Evolutionary conservation across 2,113 vertebrate species (phyloP).

Genomic region (Sinocyclocheilus grahami): DNA sequence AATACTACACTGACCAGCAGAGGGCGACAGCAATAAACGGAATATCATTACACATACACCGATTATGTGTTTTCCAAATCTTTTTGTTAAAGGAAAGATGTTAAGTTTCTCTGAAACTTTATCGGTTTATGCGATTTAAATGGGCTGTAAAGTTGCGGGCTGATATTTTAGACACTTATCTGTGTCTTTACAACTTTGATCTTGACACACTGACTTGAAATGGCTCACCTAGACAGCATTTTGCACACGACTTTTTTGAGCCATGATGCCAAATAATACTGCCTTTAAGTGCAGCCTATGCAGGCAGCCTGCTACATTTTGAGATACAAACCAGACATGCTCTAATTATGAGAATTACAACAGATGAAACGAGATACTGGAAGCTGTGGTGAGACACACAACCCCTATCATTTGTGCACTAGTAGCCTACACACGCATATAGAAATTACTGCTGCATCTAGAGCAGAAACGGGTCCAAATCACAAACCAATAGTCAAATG

Average conservation of each 20-base stretch:
- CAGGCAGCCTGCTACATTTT: background rate
- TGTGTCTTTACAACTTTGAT: background rate
- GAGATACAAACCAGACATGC: background rate
- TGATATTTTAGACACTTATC: background rate
- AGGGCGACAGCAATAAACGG: background rate
- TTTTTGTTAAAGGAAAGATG: background rate
- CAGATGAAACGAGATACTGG: background rate
- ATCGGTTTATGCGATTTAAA: background rate
- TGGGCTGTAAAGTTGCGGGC: background rate
- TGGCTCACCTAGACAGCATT: background rate
- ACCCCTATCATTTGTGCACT: background rate
- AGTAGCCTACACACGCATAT: background rate
- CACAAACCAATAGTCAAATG: background rate
- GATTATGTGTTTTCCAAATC: background rate
- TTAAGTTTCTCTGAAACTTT: background rate
- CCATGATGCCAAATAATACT: background rate
- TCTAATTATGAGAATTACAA: background rate
- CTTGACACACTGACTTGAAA: background rate
- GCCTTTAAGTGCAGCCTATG: no score
- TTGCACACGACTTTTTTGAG: background rate
- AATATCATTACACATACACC: no score
- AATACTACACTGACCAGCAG: constrained; percentile 4
- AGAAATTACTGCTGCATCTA: background rate
- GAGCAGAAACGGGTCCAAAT: background rate
- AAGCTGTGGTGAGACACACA: background rate